Evolutionary conservation across 30 jellyfish, hydroid and myxozoan species (phyloP), one percentile per base, ranked within the genome.

Genomic region (Hydra vulgaris): DNA sequence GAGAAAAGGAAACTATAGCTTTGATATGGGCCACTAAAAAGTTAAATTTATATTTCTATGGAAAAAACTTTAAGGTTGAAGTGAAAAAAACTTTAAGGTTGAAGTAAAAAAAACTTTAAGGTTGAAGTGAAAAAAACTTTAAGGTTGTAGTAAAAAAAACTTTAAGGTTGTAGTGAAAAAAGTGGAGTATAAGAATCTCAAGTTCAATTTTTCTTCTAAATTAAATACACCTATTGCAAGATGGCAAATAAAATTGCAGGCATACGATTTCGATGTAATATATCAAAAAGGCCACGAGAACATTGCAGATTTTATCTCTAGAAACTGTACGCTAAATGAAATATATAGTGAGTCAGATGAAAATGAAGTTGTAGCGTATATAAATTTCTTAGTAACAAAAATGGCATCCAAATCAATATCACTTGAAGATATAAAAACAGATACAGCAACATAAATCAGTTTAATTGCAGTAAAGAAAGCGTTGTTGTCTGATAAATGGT

Each of bases 391-490:
- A 66, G 18, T 53, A 8, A 18, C 87, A 25, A 17, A 61, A 20
- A 19, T 74, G 75, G 52, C 70, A 55, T 91, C 95, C 21, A 73
- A 86, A 54, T 80, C 95, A 25, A 79, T 86, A 86, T 70, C 95
- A 72, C 8, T 79, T 54, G 52, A 61, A 56, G 92, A 86, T 54
- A 79, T 79, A 16, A 66, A 72, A 70, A 79, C 40, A 21, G 95
- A 23, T 8, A 73, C 89, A 22, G 23, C 77, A 80, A 71, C 71
- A 52, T 86, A 86, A 55, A 22, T 8, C 17, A 73, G 82, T 56
- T 77, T 86, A 24, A 74, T 27, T 23, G 86, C 81, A 21, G 76
- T 66, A 71, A 56, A 27, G 7, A 79, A 5, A 3, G 61, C 5
- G 12, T 73, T 73, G 40, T 18, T 73, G 40, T 25, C 81, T 19